Percentiles rank a stretch among this genome's conserved stretches.
Evolutionary conservation across 2,113 vertebrate genomes (phyloP).

Genomic region (Salminus brasiliensis): DNA sequence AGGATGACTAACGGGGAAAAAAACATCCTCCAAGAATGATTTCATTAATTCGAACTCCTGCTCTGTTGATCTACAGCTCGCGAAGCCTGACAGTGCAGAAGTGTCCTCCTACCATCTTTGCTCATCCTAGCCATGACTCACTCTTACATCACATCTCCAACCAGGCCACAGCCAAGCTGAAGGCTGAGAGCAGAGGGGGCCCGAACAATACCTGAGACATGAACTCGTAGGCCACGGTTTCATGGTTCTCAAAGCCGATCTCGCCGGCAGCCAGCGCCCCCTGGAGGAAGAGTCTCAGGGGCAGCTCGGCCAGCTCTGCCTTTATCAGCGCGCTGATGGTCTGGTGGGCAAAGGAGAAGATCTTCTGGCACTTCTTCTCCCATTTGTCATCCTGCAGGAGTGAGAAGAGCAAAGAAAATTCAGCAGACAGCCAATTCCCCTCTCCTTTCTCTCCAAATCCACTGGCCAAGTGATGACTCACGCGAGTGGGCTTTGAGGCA

Average conservation of each 20-base stretch:
- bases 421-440: background rate
- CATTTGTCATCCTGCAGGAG: slow-evolving; percentile 93
- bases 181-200: background rate
- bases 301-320: slow-evolving; percentile 94
- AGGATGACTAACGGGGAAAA: background rate
- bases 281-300: slow-evolving; percentile 94
- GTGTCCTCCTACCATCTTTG: background rate
- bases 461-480: background rate
- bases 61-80: background rate
- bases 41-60: background rate
- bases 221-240: slow-evolving; percentile 98
- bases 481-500: background rate
- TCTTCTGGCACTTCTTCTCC: slow-evolving; percentile 99
- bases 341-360: slow-evolving; percentile 97
- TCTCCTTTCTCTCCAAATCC: background rate
- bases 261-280: slow-evolving; percentile 95
- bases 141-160: background rate
- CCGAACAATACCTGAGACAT: slow-evolving; percentile 90
- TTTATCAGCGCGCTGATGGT: slow-evolving; percentile 98
- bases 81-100: background rate
- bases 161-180: too few species aligned
- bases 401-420: background rate
- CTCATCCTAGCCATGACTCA: background rate
- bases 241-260: slow-evolving; percentile 97
- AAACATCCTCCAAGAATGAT: background rate